These are phyloP conservation scores for Drosophila trapezifrons DNA, from an alignment of 1,140 invertebrate genomes.

Conservation along the genomic window DNA sequence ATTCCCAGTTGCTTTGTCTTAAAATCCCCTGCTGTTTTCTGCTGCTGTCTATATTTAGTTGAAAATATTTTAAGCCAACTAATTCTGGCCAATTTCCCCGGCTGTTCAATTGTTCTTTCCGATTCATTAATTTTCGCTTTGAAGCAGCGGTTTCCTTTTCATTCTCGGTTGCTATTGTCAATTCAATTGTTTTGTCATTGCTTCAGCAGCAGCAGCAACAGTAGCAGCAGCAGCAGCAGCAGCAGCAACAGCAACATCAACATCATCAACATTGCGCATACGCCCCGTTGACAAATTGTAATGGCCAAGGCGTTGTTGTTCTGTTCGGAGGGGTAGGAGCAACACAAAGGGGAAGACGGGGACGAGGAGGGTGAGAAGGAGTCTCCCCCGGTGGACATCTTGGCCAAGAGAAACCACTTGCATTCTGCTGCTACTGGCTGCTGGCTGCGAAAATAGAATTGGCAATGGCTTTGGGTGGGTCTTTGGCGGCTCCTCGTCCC, in stretches of 20 bases:
- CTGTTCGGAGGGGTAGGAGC: not conserved
- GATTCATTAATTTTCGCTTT: conserved; percentile 49
- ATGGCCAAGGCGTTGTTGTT: conserved; percentile 50
- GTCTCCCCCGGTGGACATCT: conserved; percentile 19
- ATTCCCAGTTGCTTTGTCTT: not conserved
- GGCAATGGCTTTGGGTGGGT: conserved; percentile 72
- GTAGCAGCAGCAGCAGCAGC: conserved; percentile 13
- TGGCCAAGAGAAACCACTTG: conserved; percentile 65
- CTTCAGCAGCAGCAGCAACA: conserved; percentile 3
- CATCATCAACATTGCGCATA: conserved; percentile 55
- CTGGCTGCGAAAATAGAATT: conserved; percentile 70
- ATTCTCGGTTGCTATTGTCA: conserved; percentile 42
- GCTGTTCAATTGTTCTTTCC: conserved; percentile 39
- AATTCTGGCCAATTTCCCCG: conserved; percentile 27
- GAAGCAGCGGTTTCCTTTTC: conserved; percentile 49
- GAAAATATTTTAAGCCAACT: conserved; percentile 37
- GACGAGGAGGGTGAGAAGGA: conserved; percentile 8
- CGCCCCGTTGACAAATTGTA: conserved; percentile 58
- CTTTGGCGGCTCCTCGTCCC: conserved; percentile 24
- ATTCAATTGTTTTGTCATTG: conserved; percentile 46
- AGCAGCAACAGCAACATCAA: conserved; percentile 6
- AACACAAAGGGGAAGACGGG: not conserved
- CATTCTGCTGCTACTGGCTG: conserved; percentile 58
- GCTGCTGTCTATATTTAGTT: conserved; percentile 14
- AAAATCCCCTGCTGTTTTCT: not conserved